Conservation (phyloP, 2,888 invertebrate genomes). For the Pelosia muscerda region DNA sequence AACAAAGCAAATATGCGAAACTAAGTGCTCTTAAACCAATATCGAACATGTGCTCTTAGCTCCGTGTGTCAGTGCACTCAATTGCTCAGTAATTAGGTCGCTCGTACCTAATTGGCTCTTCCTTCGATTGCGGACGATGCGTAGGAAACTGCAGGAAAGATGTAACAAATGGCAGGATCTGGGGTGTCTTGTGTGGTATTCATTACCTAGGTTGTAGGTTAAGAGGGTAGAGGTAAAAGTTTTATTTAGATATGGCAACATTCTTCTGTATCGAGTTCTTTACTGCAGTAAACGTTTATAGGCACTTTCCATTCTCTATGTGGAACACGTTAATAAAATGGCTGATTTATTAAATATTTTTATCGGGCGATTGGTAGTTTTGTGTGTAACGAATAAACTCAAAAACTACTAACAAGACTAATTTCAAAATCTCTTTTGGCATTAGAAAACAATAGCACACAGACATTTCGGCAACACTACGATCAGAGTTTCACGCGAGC, state of each 20-base stretch:
- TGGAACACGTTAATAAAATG: too few species aligned
- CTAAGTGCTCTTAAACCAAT: constrained; percentile 5
- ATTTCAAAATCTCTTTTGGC: too few species aligned
- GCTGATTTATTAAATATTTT: too few species aligned
- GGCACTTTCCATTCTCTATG: too few species aligned
- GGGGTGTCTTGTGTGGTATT: background rate
- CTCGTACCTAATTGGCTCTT: constrained; percentile 58
- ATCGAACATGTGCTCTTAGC: constrained; percentile 10
- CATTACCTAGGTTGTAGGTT: background rate
- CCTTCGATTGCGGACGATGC: constrained; percentile 40
- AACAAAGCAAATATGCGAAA: background rate
- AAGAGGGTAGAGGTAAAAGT: background rate
- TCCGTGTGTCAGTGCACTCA: constrained; percentile 38
- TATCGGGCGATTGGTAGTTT: too few species aligned
- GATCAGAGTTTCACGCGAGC: too few species aligned
- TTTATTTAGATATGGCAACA: background rate
- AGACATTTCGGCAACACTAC: too few species aligned
- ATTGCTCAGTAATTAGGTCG: constrained; percentile 63
- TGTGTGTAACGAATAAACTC: too few species aligned
- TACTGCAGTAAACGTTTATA: too few species aligned
- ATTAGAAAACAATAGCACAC: too few species aligned
- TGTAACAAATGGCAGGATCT: background rate
- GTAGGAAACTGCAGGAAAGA: constrained; percentile 1
- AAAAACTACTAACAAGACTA: too few species aligned
- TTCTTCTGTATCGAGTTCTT: too few species aligned